A percentile compares a stretch with the other conserved stretches of the same genome.
Conservation (phyloP, 2,797 vertebrate genomes). For the Siniperca undulata region DNA sequence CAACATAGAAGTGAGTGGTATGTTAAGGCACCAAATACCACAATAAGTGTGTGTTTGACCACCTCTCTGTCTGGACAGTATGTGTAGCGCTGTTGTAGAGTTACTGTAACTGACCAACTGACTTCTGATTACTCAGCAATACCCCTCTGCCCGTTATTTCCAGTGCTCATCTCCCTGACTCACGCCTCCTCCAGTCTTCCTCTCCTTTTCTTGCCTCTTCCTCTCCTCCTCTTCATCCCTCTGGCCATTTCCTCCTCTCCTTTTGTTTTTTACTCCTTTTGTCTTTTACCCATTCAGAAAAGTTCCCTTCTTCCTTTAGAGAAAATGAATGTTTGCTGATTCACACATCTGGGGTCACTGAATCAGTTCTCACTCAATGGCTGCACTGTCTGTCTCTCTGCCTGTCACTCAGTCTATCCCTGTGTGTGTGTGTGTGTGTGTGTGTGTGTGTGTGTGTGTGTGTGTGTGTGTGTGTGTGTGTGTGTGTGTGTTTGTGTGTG, state of each 20-base stretch:
- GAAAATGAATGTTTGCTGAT: conserved; percentile 83
- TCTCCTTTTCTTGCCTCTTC: conserved; percentile 50
- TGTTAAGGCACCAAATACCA: conserved; percentile 39
- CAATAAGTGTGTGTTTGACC: conserved; percentile 39
- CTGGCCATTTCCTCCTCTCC: conserved; percentile 61
- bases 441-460: conserved; percentile 43
- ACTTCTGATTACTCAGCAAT: conserved; percentile 78
- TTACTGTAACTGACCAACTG: conserved; percentile 77
- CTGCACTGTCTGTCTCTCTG: conserved; percentile 69
- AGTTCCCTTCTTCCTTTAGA: conserved; percentile 58
- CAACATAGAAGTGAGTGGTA: conserved; percentile 24
- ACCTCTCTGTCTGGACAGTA: conserved; percentile 33
- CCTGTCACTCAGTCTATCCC: conserved; percentile 57
- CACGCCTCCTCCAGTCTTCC: conserved; percentile 62
- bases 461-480: conserved; percentile 35
- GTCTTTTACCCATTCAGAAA: conserved; percentile 74
- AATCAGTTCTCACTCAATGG: conserved; percentile 76
- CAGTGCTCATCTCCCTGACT: conserved; percentile 70
- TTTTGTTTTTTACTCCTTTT: conserved; percentile 75
- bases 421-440: conserved; percentile 28
- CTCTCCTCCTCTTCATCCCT: conserved; percentile 63
- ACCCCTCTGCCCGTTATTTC: conserved; percentile 66
- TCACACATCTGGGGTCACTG: conserved; percentile 76
- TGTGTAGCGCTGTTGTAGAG: conserved; percentile 74
- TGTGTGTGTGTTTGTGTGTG: conserved; percentile 32